Evolutionary conservation across 2,113 vertebrate species (phyloP), one percentile per base, ranked within the genome.

Genomic region (Eulemur macaco): DNA sequence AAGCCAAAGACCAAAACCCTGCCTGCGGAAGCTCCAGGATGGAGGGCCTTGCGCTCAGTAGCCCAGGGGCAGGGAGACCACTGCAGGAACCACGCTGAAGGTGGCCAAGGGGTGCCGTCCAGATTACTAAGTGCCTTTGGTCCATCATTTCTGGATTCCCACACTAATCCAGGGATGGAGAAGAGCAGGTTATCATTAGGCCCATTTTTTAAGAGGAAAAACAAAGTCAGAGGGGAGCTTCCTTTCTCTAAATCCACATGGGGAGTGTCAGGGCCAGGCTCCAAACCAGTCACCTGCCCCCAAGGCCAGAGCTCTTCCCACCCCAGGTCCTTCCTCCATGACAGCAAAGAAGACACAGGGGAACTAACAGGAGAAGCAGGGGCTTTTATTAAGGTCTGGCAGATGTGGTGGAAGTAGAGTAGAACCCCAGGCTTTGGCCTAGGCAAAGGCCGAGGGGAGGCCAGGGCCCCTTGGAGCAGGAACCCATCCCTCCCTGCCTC

Each of bases 341-440:
- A 71, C 37, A 66, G 71, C 89, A 97, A 89, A 94, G n/a, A 95
- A 52, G 29, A 96, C 76, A 84, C 47, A 37, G 42, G 47, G 89
- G 37, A 52, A 56, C 31, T 52, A 63, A 89, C 5, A 45, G 95
- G 85, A 87, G 92, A 97, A 89, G 66, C 80, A 94, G 96, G 68
- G 74, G 73, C 64, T 47, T 98, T 98, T 98, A 98, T 97, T 98
- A 71, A 83, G 93, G 89, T 92, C 93, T 77, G 86, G 82, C 68
- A 92, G 94, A 39, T 18, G 52, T 37, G 45, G 60, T 39, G 54
- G 85, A 69, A 74, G 52, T 50, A 66, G 80, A 76, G 52, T 52
- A 74, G 45, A 80, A 95, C n/a, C 73, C 52, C 86, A 95, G 96
- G 89, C 82, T 73, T 73, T 47, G n/a, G 73, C 91, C 91, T 63